Evolutionary conservation across 1,140 invertebrate species (phyloP).

Genomic region (Drosophila teissieri): DNA sequence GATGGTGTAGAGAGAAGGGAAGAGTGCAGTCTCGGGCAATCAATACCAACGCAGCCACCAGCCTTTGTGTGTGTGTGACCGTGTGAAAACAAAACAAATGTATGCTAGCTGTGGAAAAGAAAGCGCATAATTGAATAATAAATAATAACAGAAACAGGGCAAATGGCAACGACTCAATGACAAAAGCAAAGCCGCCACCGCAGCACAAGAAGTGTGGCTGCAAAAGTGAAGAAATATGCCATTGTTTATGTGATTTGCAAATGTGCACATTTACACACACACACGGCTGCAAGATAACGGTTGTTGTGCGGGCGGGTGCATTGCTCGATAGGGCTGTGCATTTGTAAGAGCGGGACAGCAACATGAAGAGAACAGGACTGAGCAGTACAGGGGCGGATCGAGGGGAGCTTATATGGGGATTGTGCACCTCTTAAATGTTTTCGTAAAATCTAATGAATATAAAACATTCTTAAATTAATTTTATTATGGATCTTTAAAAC

Average conservation of each 20-base stretch:
- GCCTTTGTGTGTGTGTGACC: slow-evolving; percentile 20
- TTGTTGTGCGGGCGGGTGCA: slow-evolving; percentile 70
- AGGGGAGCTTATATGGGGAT: neutral
- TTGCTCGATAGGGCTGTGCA: slow-evolving; percentile 54
- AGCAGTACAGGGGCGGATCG: slow-evolving; percentile 11
- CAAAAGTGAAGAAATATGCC: slow-evolving; percentile 64
- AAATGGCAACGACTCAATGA: slow-evolving; percentile 64
- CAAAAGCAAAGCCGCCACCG: slow-evolving; percentile 58
- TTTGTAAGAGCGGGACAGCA: slow-evolving; percentile 20
- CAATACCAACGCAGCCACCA: slow-evolving; percentile 64
- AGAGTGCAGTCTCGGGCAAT: slow-evolving; percentile 60
- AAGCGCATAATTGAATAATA: slow-evolving; percentile 82
- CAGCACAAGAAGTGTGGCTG: slow-evolving; percentile 43
- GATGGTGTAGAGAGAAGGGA: slow-evolving; percentile 8
- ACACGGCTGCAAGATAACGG: slow-evolving; percentile 49
- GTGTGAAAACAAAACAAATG: slow-evolving; percentile 77
- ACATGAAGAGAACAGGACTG: slow-evolving; percentile 14
- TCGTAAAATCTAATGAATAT: neutral
- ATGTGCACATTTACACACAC: slow-evolving; percentile 31
- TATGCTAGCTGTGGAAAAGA: slow-evolving; percentile 63
- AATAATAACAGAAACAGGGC: slow-evolving; percentile 77
- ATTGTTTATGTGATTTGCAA: slow-evolving; percentile 77
- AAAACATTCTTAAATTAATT: too few species aligned
- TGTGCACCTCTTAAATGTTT: neutral
- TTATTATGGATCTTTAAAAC: too few species aligned